Conservation (phyloP, 2,888 invertebrate genomes). For the Uloborus plumipes region DNA sequence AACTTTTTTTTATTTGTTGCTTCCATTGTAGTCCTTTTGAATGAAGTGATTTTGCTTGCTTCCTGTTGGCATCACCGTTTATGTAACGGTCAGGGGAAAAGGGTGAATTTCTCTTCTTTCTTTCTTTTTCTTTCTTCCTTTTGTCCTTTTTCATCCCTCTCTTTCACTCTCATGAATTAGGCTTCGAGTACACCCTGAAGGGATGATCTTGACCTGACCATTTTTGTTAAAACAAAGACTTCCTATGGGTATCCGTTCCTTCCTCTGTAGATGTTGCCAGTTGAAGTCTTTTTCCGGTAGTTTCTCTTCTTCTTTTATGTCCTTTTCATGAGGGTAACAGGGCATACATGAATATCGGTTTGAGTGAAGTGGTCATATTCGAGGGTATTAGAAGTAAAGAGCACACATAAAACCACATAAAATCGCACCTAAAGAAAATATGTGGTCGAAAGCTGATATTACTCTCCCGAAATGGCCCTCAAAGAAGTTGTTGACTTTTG, state of each 20-base stretch:
- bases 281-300: conserved; percentile 20
- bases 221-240: conserved; percentile 41
- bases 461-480: too few relatives aligned
- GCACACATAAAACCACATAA: too few relatives aligned
- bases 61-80: conserved; percentile 50
- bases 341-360: too few relatives aligned
- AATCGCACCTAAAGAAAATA: too few relatives aligned
- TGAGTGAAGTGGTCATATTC: too few relatives aligned
- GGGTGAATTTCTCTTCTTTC: conserved; percentile 27
- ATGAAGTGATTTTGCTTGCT: conserved; percentile 52
- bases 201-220: conserved; percentile 39
- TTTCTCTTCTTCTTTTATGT: too few relatives aligned
- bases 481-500: too few relatives aligned
- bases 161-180: neutral
- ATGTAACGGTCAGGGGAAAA: conserved; percentile 55
- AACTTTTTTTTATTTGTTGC: conserved; percentile 21
- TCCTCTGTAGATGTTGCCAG: neutral
- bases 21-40: conserved; percentile 41
- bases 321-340: too few relatives aligned
- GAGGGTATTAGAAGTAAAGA: too few relatives aligned
- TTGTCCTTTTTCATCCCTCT: conserved; percentile 4
- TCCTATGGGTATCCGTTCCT: conserved; percentile 21
- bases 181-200: neutral
- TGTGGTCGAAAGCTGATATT: too few relatives aligned
- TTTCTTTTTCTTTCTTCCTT: conserved; percentile 20